phyloP scores from a whole-genome alignment of 2,888 invertebrate genomes.

The Sphaerophoria rueppellii region DNA sequence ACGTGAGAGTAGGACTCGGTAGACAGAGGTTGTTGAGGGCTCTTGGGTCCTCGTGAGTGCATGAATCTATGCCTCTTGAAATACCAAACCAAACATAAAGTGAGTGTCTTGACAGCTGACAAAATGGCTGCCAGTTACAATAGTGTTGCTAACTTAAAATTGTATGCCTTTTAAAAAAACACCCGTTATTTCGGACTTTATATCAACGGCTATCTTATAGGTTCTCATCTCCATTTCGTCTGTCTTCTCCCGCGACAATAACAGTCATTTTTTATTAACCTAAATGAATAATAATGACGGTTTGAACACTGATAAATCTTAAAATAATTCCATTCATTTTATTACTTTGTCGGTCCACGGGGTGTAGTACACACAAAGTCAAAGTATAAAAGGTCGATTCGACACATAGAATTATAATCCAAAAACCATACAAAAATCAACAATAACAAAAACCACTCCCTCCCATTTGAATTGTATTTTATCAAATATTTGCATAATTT shows the following conservation, averaged over 20 bases:
- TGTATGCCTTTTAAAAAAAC: too few species aligned
- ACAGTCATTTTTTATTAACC: constrained; percentile 48
- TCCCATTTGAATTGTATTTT: constrained; percentile 51
- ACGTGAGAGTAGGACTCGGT: too few species aligned
- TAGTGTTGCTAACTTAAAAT: too few species aligned
- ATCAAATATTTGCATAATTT: constrained; percentile 67
- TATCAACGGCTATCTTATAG: too few species aligned
- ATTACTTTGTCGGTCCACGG: constrained; percentile 16
- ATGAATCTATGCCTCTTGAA: too few species aligned
- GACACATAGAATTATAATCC: constrained; percentile 22
- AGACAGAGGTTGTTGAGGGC: too few species aligned
- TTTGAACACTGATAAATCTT: constrained; percentile 71
- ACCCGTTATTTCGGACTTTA: too few species aligned
- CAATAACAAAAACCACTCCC: constrained; percentile 15
- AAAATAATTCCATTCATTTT: constrained; percentile 4
- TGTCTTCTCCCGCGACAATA: constrained; percentile 38
- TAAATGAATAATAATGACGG: constrained; percentile 71
- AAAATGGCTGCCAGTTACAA: too few species aligned
- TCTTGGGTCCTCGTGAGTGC: too few species aligned
- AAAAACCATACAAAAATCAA: constrained; percentile 20
- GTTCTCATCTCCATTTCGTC: not conserved
- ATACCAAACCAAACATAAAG: too few species aligned
- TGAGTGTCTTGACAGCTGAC: too few species aligned
- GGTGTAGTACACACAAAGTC: constrained; percentile 17
- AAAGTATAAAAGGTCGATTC: constrained; percentile 1